phyloP scores from a whole-genome alignment of 1,140 invertebrate genomes.

The Drosophila ficusphila region DNA sequence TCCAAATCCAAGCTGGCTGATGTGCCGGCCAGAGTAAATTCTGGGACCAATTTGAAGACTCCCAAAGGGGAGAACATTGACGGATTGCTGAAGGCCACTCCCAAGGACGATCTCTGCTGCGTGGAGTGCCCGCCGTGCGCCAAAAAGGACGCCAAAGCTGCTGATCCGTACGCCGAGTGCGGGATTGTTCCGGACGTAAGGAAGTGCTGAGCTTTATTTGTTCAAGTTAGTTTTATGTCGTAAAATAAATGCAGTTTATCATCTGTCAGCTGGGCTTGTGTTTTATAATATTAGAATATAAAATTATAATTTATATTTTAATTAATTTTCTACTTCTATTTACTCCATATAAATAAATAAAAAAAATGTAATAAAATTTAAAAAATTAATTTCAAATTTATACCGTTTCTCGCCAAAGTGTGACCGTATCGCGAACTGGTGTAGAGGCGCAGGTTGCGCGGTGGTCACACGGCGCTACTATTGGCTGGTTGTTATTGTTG shows the following conservation, averaged over 20 bases:
- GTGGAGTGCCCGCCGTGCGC: constrained; percentile 79
- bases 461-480: not conserved
- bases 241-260: constrained; percentile 18
- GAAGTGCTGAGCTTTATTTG: constrained; percentile 56
- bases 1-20: constrained; percentile 39
- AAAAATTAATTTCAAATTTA: not conserved
- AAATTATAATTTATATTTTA: not conserved
- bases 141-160: constrained; percentile 51
- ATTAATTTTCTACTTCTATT: too few relatives aligned
- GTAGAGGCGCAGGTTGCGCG: not conserved
- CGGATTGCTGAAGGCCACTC: constrained; percentile 61
- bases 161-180: constrained; percentile 59
- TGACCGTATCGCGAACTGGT: not conserved
- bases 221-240: constrained; percentile 16
- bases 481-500: not conserved
- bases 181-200: constrained; percentile 68
- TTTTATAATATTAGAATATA: too few relatives aligned
- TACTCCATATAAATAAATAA: too few relatives aligned
- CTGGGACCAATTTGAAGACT: constrained; percentile 37
- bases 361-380: too few relatives aligned
- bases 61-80: constrained; percentile 68
- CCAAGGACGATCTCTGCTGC: constrained; percentile 73
- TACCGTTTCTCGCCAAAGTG: not conserved
- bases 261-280: not conserved
- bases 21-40: constrained; percentile 40